Percentiles rank a stretch among this genome's conserved stretches.
Evolutionary conservation across 2,888 invertebrate species (phyloP).

Genomic region (Lasioglossum morio): DNA sequence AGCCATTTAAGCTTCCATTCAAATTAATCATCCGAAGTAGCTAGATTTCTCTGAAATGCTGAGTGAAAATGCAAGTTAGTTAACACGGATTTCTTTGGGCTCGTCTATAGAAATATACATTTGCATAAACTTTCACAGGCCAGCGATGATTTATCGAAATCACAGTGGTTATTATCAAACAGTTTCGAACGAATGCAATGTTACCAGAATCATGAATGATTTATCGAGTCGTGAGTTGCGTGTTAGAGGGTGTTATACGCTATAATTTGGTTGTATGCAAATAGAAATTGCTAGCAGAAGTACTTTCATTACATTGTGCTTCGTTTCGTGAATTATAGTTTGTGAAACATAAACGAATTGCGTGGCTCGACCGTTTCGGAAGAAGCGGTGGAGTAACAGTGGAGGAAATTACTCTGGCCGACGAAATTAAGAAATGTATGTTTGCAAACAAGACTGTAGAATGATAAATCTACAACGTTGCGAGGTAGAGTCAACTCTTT

Average conservation of each 20-base stretch:
- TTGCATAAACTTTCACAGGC: background rate
- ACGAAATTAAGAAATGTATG: background rate
- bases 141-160: background rate
- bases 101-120: too few relatives aligned
- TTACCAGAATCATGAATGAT: background rate
- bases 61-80: background rate
- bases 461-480: background rate
- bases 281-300: background rate
- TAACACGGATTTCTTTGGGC: background rate
- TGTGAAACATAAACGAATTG: background rate
- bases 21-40: background rate
- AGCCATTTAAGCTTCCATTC: background rate
- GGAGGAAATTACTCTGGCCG: background rate
- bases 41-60: background rate
- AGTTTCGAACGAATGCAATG: background rate
- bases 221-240: background rate
- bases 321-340: background rate
- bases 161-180: background rate
- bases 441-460: background rate
- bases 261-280: conserved; percentile 1
- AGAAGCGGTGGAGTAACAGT: background rate
- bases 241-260: background rate
- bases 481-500: background rate
- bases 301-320: background rate
- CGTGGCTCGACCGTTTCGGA: background rate